Evolutionary conservation across 2,113 vertebrate genomes (phyloP).

Genomic region (Heterochromis multidens): DNA sequence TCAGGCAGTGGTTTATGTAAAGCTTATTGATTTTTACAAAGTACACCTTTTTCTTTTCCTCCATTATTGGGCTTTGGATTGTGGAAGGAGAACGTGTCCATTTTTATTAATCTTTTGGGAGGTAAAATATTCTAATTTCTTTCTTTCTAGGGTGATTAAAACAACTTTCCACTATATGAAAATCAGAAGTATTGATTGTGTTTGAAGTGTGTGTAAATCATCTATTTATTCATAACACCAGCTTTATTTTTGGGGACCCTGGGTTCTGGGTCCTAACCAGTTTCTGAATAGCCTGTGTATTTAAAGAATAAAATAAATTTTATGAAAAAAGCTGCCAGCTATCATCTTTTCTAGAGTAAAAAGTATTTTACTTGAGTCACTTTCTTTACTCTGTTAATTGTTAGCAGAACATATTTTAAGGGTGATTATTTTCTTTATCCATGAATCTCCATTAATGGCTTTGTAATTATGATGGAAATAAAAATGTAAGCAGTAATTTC

Average conservation of each 20-base stretch:
- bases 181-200: slow-evolving; percentile 43
- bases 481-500: no score
- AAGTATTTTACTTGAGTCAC: background rate
- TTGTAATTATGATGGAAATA: no score
- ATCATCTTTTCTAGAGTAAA: background rate
- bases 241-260: slow-evolving; percentile 64
- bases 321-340: slow-evolving; percentile 1
- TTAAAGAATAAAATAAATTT: slow-evolving; percentile 73
- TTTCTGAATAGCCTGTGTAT: slow-evolving; percentile 67
- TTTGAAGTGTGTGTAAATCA: slow-evolving; percentile 50
- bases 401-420: no score
- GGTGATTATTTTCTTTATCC: no score
- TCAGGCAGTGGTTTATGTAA: background rate
- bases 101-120: slow-evolving; percentile 3
- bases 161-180: background rate
- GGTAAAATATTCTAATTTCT: background rate
- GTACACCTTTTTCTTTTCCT: background rate
- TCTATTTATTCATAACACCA: slow-evolving; percentile 70
- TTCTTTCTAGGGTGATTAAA: slow-evolving; percentile 6
- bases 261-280: slow-evolving; percentile 44
- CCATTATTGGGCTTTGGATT: background rate
- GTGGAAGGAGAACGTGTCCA: background rate
- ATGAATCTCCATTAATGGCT: no score
- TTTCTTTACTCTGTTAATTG: background rate
- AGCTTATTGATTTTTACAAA: slow-evolving; percentile 7